Base-by-base conservation (phyloP, 2,888 invertebrate species). In the Ormyrus labotus region DNA sequence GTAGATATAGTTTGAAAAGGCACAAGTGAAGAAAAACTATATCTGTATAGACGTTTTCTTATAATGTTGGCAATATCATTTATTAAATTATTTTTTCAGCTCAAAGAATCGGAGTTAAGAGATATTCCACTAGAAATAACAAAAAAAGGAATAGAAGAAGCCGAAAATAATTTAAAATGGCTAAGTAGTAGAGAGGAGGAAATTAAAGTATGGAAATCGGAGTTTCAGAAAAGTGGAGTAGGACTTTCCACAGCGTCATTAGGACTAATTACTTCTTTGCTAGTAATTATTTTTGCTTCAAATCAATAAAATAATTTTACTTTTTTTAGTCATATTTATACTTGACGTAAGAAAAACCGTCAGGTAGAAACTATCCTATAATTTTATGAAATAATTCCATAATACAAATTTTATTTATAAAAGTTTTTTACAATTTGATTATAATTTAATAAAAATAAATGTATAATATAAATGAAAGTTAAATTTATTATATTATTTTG, bases 201-300 rank as follows among this genome's bases (percentile, higher is more conserved):
- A 9, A 50, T 81, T 45, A 5, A 5, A 2, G 2, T 8, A 9
- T 70, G 75, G 75, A 55, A 34, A 34, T 4, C 2, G 34, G 34
- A 34, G 34, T 34, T 34, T 34, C 34, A 34, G 34, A 34, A 4
- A 34, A 68, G 19, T n/a, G 72, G 58, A 5, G 63, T 65, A 7
- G 48, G 34, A 65, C 53, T 34, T 9, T 13, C 51, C 9, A 71
- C 65, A 4, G 67, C 19, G 57, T 77, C 67, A 9, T 6, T 78
- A 5, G 34, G 87, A 0, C 86, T 88, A 47, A 80, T 58, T 51
- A 53, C 53, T 9, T 34, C 72, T 34, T 51, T 68, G 19, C 6
- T 78, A 50, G 5, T 73, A 8, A 13, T 68, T 34, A 53, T 58
- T 77, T 58, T 53, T 7, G n/a, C 47, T 8, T 47, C 13, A n/a